Evolutionary conservation across 2,113 vertebrate species (phyloP), one percentile per base, ranked within the genome.

Genomic region (Nothobranchius kuhntae): DNA sequence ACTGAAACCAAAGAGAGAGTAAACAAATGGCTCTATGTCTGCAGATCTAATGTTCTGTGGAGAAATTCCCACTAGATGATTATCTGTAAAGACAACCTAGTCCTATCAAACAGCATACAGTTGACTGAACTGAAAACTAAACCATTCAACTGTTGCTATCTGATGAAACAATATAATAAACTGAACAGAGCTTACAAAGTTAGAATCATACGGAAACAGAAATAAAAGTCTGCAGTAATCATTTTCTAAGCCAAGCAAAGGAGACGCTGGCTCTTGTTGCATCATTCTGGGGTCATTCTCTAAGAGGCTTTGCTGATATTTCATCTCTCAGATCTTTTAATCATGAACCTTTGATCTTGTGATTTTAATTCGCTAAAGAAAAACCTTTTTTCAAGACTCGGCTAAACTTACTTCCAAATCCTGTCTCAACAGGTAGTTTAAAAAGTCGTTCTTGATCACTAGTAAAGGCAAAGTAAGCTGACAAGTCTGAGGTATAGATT

Each of bases 381-480:
- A 58, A 63, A 13, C 14, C 2, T 9, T 53, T 53, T 6, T 38
- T 45, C 12, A 7, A 12, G 8, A 68, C 24, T 38, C 11, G 30
- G 61, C 45, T 12, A 73, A 86, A 76, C 70, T 70, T 76, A 73
- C 75, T 73, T 78, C 68, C 64, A 80, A 54, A 48, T 78, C 70
- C 69, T 71, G 72, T 60, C 65, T 76, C 54, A 70, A 3, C n/a
- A 35, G 30, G 52, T 36, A 17, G 21, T 30, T 54, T 47, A 59
- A 69, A 55, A 55, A 40, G 38, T 7, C 1, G 38, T 9, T 7
- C 7, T 8, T 40, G 38, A 7, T 40, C 38, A 40, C 7, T 8
- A 40, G 38, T 40, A 40, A 40, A 40, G 38, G 38, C 6, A 40
- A 40, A 8, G 1, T 40, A 6, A 40, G 38, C 38, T 40, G 7